Evolutionary conservation across 2,888 invertebrate species (phyloP).

Genomic region (Monochamus alternatus): DNA sequence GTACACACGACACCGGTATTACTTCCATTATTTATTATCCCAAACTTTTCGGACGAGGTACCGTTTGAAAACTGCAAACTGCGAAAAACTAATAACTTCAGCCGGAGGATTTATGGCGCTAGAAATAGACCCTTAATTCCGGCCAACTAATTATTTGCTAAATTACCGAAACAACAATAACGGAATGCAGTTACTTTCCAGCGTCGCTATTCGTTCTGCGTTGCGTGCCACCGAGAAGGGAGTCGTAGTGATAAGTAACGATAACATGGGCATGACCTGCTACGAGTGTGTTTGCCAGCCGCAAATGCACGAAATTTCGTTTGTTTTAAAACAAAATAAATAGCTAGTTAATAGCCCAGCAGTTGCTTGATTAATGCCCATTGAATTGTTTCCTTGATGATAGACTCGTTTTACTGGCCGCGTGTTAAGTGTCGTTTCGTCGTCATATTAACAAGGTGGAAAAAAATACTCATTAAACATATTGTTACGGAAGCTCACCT

Average conservation of each 20-base stretch:
- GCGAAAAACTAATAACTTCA: conserved; percentile 18
- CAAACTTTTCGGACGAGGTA: conserved; percentile 6
- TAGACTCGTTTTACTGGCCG: no score
- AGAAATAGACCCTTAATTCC: conserved; percentile 3
- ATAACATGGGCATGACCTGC: background rate
- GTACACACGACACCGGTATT: conserved; percentile 10
- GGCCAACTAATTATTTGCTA: conserved; percentile 15
- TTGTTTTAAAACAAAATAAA: background rate
- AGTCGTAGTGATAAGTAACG: conserved; percentile 12
- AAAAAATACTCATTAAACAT: no score
- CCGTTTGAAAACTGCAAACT: conserved; percentile 10
- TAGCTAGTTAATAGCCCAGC: background rate
- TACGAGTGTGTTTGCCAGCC: background rate
- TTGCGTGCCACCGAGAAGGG: conserved; percentile 6
- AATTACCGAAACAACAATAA: conserved; percentile 28
- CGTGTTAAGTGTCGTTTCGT: no score
- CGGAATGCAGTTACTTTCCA: conserved; percentile 19
- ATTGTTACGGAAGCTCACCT: no score
- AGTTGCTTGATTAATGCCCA: no score
- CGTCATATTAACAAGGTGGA: no score
- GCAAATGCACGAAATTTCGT: conserved; percentile 6
- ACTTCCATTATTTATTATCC: conserved; percentile 6
- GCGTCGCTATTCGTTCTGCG: background rate
- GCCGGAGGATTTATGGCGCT: background rate
- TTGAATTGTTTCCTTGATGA: no score